Evolutionary conservation across 2,797 vertebrate genomes (phyloP), one percentile per base, ranked within the genome.

Genomic region (Sphaeramia orbicularis): DNA sequence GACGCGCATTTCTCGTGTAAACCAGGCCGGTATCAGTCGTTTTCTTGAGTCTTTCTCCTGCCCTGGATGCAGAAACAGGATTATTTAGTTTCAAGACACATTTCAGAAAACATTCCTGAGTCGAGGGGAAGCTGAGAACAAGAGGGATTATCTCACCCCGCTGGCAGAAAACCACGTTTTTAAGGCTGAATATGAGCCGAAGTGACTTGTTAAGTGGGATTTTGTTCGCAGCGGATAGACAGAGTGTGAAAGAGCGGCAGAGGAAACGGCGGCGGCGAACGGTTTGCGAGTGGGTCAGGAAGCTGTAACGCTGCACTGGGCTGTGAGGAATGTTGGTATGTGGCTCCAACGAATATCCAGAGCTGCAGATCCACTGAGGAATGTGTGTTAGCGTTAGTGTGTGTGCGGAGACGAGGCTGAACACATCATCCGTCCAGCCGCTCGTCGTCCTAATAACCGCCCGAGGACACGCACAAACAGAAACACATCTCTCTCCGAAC

Each of bases 241-340:
- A 13, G 43, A 74, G 73, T 68, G 81, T 71, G 63, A 72, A 51
- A 65, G 27, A 14, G 45, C 21, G 15, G 38, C 11, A 37, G 55
- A 58, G 57, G 80, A 78, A 76, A 15, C 55, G 44, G 41, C 16
- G 66, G 70, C 15, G n/a, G 48, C 50, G 71, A 53, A 47, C 42
- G 47, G 58, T 24, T 35, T 27, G 80, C 52, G 78, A 74, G 86
- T 32, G 37, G 74, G 49, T 81, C 78, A 85, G 82, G 79, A 83
- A 84, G 78, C 74, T 63, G 74, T 66, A 86, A 75, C 69, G 58
- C 73, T 81, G 76, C 67, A 66, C 81, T 76, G 83, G 79, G 81
- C 74, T 62, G 76, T 52, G 59, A 84, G 85, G 88, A 90, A 90
- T 90, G 88, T 83, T 83, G 86, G 86, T 70, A 86, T 89, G 88